A percentile compares a stretch with the other conserved stretches of the same genome.
Conservation (phyloP, 2,888 invertebrate genomes). For the Eupsilia transversa region DNA sequence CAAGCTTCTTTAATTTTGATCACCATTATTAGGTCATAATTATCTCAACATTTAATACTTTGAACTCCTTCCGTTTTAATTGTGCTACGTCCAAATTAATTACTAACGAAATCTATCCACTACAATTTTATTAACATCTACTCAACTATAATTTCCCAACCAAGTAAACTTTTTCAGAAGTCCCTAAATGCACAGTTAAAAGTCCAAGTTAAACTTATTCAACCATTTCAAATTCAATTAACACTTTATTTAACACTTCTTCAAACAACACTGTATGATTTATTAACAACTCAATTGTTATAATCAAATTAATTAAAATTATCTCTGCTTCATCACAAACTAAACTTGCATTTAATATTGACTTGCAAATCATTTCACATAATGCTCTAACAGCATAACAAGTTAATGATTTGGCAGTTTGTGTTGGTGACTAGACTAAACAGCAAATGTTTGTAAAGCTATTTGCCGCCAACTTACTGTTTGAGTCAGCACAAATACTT, state of each 20-base stretch:
- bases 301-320: not conserved
- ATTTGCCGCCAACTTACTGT: conserved; percentile 40
- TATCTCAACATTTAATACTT: not conserved
- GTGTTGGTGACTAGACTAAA: conserved; percentile 25
- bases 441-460: conserved; percentile 37
- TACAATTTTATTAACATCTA: conserved; percentile 1
- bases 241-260: conserved; percentile 6
- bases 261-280: not conserved
- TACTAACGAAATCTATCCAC: not conserved
- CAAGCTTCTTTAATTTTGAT: not conserved
- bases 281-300: not conserved
- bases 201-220: not conserved
- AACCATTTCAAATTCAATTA: not conserved
- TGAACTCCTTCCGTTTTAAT: not conserved
- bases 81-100: conserved; percentile 8
- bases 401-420: conserved; percentile 45
- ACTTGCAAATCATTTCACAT: conserved; percentile 35
- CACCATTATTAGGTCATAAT: not conserved
- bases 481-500: conserved; percentile 52
- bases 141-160: not conserved
- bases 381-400: conserved; percentile 27
- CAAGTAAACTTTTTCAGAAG: not conserved
- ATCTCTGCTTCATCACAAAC: not conserved
- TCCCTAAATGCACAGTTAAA: conserved; percentile 1
- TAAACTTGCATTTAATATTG: conserved; percentile 9